These are phyloP conservation scores for Crotalus helleri DNA, from an alignment of 2,113 vertebrate genomes.

Conservation along the genomic window DNA sequence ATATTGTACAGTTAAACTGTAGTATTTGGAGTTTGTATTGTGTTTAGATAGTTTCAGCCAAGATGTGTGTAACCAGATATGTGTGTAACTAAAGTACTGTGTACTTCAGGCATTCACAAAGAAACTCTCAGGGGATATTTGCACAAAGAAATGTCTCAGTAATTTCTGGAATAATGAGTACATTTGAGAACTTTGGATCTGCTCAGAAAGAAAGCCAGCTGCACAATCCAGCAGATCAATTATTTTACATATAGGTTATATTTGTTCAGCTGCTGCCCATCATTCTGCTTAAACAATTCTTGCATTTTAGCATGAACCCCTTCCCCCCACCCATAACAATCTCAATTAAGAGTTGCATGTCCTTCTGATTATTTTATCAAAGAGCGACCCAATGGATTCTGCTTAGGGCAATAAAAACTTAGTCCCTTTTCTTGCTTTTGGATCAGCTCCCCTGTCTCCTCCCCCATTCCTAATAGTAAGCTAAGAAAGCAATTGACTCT, in stretches of 20 bases:
- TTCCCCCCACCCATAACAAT: background rate
- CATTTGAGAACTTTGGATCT: constrained; percentile 35
- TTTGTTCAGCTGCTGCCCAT: constrained; percentile 32
- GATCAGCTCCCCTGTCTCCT: background rate
- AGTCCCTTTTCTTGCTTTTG: background rate
- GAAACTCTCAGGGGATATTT: constrained; percentile 10
- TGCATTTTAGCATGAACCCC: constrained; percentile 11
- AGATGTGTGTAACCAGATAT: constrained; percentile 26
- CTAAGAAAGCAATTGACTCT: background rate
- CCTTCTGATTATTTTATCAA: background rate
- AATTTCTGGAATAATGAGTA: constrained; percentile 36
- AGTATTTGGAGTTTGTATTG: constrained; percentile 19
- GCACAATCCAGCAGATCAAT: constrained; percentile 35
- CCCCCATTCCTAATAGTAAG: background rate
- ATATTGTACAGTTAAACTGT: background rate
- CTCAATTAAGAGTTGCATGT: constrained; percentile 5
- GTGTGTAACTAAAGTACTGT: constrained; percentile 33
- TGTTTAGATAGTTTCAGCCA: constrained; percentile 28
- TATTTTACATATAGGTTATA: constrained; percentile 31
- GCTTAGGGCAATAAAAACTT: background rate
- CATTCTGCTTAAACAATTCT: constrained; percentile 17
- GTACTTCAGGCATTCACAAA: constrained; percentile 23
- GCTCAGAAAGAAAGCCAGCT: constrained; percentile 30
- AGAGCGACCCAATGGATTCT: constrained; percentile 1
- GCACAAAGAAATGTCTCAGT: constrained; percentile 29